Base-by-base conservation (phyloP, 1,140 invertebrate species). In the Acromyrmex charruanus region DNA sequence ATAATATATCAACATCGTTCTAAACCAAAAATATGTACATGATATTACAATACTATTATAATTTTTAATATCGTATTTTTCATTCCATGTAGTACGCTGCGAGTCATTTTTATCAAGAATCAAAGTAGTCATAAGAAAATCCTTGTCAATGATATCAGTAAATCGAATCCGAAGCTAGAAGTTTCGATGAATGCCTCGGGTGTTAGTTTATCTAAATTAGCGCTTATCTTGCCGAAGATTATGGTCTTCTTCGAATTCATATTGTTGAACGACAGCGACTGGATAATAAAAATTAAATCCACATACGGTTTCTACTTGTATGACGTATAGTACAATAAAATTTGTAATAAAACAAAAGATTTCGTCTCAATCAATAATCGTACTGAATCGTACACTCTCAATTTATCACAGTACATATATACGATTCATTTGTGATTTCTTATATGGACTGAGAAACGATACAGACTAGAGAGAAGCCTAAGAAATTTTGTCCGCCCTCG, bases 151-250 rank as follows among this genome's bases (percentile, higher is more conserved):
- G 21, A 21, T 21, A 21, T 21, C 21, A 21, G 21, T 21, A 21
- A 21, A 21, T 21, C 97, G 86, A 97, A 97, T 18, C 96, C 96
- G 66, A 94, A 94, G 63, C 65, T 89, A 3, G 85, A 35, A 2
- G 82, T 85, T 66, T 93, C 90, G 44, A 91, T 82, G 21, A 87
- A 92, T 14, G 2, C 18, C 28, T 91, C 21, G 66, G 93, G 66
- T 2, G 93, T 66, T 2, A 91, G 18, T 87, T 86, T 93, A 68
- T 94, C 91, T 5, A 92, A 93, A 81, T 75, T 53, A 59, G 85
- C 81, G 16, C 85, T 90, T 39, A 97, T 97, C 94, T 96, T 96
- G 12, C 96, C 96, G 81, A 97, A 96, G 10, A 94, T 95, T 85
- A 97, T 96, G 79, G 93, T 95, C 91, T 95, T 94, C 59, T 91